phyloP scores from a whole-genome alignment of 2,888 invertebrate genomes.

The Ramazzottius varieornatus region DNA sequence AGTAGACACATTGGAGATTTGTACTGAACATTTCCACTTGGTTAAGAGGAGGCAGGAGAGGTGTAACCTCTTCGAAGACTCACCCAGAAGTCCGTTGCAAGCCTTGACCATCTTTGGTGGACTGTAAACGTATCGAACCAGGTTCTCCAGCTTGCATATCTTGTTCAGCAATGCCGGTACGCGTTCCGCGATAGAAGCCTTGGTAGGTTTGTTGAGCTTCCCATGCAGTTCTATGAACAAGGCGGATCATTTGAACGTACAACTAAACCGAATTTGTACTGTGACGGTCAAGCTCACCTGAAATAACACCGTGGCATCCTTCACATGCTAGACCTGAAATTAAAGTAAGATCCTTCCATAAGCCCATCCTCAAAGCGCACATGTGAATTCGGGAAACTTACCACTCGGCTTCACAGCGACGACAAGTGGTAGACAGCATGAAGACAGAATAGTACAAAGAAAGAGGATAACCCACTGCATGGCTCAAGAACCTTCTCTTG shows the following conservation, averaged over 20 bases:
- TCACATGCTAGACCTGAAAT: not conserved
- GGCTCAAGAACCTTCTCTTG: too few species aligned
- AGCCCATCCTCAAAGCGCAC: too few species aligned
- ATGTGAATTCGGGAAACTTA: too few species aligned
- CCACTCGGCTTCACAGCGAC: too few species aligned
- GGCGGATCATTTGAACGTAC: too few species aligned
- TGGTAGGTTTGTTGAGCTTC: not conserved
- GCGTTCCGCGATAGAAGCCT: not conserved
- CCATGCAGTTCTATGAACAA: not conserved
- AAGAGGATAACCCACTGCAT: too few species aligned
- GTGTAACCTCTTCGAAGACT: not conserved
- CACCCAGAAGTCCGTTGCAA: not conserved
- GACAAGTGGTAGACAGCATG: too few species aligned
- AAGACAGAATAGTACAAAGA: too few species aligned
- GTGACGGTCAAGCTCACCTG: not conserved
- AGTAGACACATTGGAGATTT: not conserved
- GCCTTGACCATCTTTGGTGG: not conserved
- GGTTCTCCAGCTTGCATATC: not conserved
- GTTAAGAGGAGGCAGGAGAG: not conserved
- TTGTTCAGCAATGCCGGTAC: not conserved
- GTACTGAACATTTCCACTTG: too few species aligned
- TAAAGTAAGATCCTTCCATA: not conserved
- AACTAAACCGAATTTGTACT: not conserved
- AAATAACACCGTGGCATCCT: slow-evolving; percentile 1
- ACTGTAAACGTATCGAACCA: not conserved